phyloP scores from a whole-genome alignment of 1,140 invertebrate species.

The Druon quercuslanigerum region DNA sequence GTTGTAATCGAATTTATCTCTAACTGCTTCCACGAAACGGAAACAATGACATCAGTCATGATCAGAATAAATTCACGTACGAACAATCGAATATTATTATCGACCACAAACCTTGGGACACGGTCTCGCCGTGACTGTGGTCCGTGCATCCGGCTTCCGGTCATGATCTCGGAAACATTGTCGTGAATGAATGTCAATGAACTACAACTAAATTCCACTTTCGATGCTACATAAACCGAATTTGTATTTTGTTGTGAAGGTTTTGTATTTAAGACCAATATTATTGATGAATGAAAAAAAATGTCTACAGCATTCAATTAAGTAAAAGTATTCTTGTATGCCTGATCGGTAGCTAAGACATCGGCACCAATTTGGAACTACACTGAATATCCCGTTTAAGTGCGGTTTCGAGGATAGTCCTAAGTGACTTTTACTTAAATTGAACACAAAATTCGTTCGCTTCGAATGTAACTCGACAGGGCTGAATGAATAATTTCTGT shows the following conservation, averaged over 20 bases:
- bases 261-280: too few relatives aligned
- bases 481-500: too few relatives aligned
- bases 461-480: too few relatives aligned
- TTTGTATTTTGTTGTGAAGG: not conserved
- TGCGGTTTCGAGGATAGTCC: too few relatives aligned
- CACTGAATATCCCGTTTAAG: too few relatives aligned
- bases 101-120: slow-evolving; percentile 38
- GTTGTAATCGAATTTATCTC: not conserved
- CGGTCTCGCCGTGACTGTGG: slow-evolving; percentile 48
- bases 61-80: not conserved
- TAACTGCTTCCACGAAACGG: not conserved
- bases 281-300: too few relatives aligned
- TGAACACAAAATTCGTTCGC: too few relatives aligned
- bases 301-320: too few relatives aligned
- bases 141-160: slow-evolving; percentile 60
- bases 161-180: slow-evolving; percentile 43
- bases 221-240: slow-evolving; percentile 9
- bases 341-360: too few relatives aligned
- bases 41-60: slow-evolving; percentile 4
- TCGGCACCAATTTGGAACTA: too few relatives aligned
- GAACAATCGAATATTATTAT: slow-evolving; percentile 15
- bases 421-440: too few relatives aligned
- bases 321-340: too few relatives aligned
- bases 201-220: slow-evolving; percentile 48
- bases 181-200: slow-evolving; percentile 57